phyloP scores from a whole-genome alignment of 1,140 invertebrate species.

The Diorhabda sublineata region DNA sequence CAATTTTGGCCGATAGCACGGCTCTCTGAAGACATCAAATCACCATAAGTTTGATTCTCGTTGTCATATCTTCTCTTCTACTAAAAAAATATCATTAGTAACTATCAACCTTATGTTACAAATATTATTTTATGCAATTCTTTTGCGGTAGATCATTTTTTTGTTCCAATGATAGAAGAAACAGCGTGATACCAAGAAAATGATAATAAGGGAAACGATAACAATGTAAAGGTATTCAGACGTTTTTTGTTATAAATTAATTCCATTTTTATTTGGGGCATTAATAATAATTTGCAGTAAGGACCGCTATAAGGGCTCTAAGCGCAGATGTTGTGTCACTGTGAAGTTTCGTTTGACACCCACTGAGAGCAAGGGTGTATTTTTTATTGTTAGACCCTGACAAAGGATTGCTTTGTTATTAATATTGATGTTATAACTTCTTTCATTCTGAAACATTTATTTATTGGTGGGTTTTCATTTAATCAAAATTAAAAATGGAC shows the following conservation, averaged over 20 bases:
- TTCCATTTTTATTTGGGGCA: background rate
- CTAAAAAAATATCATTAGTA: too few relatives aligned
- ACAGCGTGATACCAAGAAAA: background rate
- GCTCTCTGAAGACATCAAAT: too few relatives aligned
- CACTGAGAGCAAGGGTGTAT: constrained; percentile 6
- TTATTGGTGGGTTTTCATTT: background rate
- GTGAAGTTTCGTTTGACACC: background rate
- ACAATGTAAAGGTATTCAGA: constrained; percentile 1
- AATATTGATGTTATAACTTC: constrained; percentile 4
- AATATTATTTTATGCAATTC: too few relatives aligned
- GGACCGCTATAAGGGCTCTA: background rate
- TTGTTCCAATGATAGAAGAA: background rate
- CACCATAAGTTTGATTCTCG: too few relatives aligned
- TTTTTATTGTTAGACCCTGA: background rate
- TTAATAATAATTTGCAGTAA: constrained; percentile 1
- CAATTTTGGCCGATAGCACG: too few relatives aligned
- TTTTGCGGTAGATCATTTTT: too few relatives aligned
- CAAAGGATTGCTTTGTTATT: constrained; percentile 5
- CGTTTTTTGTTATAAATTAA: constrained; percentile 3
- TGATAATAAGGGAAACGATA: constrained; percentile 1
- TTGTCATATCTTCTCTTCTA: too few relatives aligned
- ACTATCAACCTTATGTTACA: too few relatives aligned
- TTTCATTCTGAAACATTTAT: background rate
- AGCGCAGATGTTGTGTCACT: background rate
- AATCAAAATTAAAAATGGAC: background rate